phyloP scores from a whole-genome alignment of 2,113 vertebrate species.

The Heliornis fulica region DNA sequence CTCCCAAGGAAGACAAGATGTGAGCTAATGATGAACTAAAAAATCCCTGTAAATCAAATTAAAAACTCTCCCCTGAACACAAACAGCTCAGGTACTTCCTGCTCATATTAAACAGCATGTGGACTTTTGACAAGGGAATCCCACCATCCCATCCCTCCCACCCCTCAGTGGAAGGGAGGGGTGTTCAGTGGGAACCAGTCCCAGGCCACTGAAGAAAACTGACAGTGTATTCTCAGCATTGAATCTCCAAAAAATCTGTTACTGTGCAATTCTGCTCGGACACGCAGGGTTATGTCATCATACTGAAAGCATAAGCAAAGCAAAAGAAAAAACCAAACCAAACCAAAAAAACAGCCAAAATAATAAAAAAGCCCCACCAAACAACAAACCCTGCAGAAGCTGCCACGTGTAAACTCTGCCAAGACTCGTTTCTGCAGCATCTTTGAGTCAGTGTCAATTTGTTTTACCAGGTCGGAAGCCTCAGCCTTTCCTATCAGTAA shows the following conservation, averaged over 20 bases:
- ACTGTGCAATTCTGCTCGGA: not conserved
- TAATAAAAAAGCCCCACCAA: not conserved
- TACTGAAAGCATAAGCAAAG: slow-evolving; percentile 3
- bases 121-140: not conserved
- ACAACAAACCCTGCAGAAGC: not conserved
- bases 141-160: not conserved
- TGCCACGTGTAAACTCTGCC: not conserved
- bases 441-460: not conserved
- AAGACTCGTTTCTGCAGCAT: not conserved
- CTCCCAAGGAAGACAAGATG: not conserved
- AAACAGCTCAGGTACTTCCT: not conserved
- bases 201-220: not conserved
- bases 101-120: not conserved
- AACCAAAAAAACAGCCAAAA: too few species aligned
- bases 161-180: not conserved
- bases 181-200: not conserved
- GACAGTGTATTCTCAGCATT: not conserved
- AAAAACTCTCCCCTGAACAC: not conserved
- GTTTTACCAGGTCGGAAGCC: not conserved
- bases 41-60: not conserved
- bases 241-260: not conserved
- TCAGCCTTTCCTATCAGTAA: slow-evolving; percentile 3
- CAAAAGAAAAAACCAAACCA: not conserved
- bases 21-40: not conserved
- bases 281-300: slow-evolving; percentile 18